Percentiles rank a stretch among this genome's conserved stretches.
phyloP scores from a whole-genome alignment of 2,113 vertebrate species.

The Prietella phreatophila region DNA sequence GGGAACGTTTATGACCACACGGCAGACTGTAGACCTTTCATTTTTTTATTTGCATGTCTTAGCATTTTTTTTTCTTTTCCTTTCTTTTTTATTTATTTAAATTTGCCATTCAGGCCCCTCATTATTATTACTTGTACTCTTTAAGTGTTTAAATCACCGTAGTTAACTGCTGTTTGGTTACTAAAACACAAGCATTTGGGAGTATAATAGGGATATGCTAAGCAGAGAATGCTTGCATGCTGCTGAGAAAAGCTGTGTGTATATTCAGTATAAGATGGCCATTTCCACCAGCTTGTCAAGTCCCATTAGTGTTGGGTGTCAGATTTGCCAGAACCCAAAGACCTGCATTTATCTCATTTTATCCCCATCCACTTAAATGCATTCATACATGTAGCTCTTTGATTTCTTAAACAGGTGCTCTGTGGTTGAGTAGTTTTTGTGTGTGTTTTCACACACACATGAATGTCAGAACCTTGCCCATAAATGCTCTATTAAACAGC shows the following conservation, averaged over 20 bases:
- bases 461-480: slow-evolving; percentile 55
- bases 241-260: slow-evolving; percentile 37
- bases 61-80: not conserved
- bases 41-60: not conserved
- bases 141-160: not conserved
- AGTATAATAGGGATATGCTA: slow-evolving; percentile 20
- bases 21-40: not conserved
- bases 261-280: slow-evolving; percentile 17
- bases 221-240: slow-evolving; percentile 44
- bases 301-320: not conserved
- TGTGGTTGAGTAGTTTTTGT: slow-evolving; percentile 16
- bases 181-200: not conserved
- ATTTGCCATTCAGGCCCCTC: not conserved
- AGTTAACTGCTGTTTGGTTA: slow-evolving; percentile 22
- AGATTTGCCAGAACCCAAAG: not conserved
- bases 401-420: slow-evolving; percentile 6
- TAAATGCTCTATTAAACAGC: slow-evolving; percentile 40
- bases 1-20: not conserved
- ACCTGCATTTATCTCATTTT: slow-evolving; percentile 25
- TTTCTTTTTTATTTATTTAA: not conserved
- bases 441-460: slow-evolving; percentile 29
- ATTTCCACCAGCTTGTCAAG: slow-evolving; percentile 16
- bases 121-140: not conserved
- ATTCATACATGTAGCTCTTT: not conserved
- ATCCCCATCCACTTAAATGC: not conserved